Evolutionary conservation across 2,888 invertebrate genomes (phyloP), one percentile per base, ranked within the genome.

Genomic region (Diarsia dahlii): DNA sequence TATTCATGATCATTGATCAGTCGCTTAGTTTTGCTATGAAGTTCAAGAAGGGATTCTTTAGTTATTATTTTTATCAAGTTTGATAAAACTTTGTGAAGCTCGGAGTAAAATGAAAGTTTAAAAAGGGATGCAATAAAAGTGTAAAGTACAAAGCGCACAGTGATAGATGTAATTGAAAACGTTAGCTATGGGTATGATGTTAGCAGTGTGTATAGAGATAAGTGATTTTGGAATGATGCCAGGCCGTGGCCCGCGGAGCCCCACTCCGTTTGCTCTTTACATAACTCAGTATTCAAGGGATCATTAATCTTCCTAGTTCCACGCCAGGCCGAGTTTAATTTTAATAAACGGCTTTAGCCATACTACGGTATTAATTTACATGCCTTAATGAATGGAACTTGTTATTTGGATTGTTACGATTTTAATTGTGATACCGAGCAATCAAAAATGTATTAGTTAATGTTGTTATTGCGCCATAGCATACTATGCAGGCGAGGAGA

Each of bases 251-350:
- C 90, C 93, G 93, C 90, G 92, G 93, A 92, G 92, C 93, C 94
- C 93, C 93, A 94, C 95, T 94, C 95, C 94, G 94, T 95, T 95
- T 94, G 94, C 94, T 95, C 95, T 95, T 95, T 95, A 95, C 96
- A 95, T 96, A 96, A 95, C 95, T 96, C 93, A 93, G 95, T 95
- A 94, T 96, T 95, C 95, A 95, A 94, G 94, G 93, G 95, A 95
- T 95, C 95, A 95, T 96, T 96, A 96, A 96, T 96, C 96, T 96
- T 95, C 94, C 95, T 95, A 95, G 95, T 95, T 94, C 94, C 93
- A 94, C 93, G 95, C 95, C 94, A 95, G 93, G 92, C 93, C 92
- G 94, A 94, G 93, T 95, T 96, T 95, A 95, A 96, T 96, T 95
- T 96, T 95, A 96, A 96, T 96, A 95, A 96, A 96, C 95, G 95